A percentile compares a stretch with the other conserved stretches of the same genome.
phyloP scores from a whole-genome alignment of 2,113 vertebrate genomes.

The Laticauda colubrina region DNA sequence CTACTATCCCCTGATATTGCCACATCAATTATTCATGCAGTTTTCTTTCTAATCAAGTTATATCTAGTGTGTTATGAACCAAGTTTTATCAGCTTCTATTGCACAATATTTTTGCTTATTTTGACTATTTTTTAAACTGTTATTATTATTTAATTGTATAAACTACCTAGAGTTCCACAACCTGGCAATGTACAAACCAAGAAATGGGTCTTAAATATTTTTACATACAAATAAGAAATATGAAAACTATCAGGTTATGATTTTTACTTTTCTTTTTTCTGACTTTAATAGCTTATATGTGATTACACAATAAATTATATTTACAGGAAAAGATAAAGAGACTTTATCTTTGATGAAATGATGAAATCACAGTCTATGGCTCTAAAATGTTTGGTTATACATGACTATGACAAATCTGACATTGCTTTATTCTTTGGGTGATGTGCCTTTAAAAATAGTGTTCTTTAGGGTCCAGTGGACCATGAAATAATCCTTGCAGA shows the following conservation, averaged over 20 bases:
- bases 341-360: conserved; percentile 51
- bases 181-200: not conserved
- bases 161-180: not conserved
- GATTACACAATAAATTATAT: conserved; percentile 11
- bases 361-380: conserved; percentile 12
- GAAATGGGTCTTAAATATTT: not conserved
- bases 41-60: not conserved
- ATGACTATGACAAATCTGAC: conserved; percentile 46
- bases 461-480: conserved; percentile 79
- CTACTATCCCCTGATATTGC: not conserved
- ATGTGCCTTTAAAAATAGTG: conserved; percentile 75
- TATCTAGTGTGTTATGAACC: not conserved
- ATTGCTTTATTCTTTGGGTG: conserved; percentile 65
- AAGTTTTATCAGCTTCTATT: not conserved
- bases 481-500: conserved; percentile 78
- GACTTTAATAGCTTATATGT: not conserved
- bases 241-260: not conserved
- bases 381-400: conserved; percentile 56
- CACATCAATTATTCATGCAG: not conserved
- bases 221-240: not conserved
- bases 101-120: too few relatives aligned
- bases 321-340: conserved; percentile 30
- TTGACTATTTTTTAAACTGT: not conserved
- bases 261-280: not conserved
- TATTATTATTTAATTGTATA: not conserved